phyloP scores from a whole-genome alignment of 2,113 vertebrate species.

The Aythya baeri region DNA sequence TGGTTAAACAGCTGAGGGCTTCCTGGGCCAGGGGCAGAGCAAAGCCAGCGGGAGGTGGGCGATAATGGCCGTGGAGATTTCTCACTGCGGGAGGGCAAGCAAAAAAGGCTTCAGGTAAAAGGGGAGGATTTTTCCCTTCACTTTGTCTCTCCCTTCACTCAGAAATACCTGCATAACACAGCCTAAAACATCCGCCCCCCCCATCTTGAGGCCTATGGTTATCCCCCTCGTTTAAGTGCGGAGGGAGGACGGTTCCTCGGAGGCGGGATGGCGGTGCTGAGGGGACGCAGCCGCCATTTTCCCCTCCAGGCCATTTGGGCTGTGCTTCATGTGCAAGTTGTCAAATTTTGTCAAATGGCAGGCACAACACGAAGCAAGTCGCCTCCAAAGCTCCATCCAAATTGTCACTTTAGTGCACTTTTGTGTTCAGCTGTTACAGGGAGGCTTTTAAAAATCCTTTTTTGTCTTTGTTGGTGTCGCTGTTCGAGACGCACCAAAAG shows the following conservation, averaged over 20 bases:
- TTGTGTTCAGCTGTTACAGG: conserved; percentile 9
- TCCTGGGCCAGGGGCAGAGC: neutral
- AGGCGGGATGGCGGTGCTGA: neutral
- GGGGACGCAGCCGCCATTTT: neutral
- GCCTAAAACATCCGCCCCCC: neutral
- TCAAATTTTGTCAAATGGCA: neutral
- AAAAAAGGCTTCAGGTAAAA: neutral
- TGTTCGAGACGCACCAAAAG: conserved; percentile 9
- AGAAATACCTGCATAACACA: neutral
- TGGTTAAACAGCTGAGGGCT: conserved; percentile 9
- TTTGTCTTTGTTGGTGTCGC: neutral
- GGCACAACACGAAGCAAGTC: neutral
- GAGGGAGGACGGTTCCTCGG: neutral
- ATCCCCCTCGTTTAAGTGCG: neutral
- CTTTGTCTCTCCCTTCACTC: neutral
- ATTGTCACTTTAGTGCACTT: neutral
- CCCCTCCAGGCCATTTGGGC: neutral
- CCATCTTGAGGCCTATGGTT: neutral
- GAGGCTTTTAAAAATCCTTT: neutral
- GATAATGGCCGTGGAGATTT: neutral
- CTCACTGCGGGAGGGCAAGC: neutral
- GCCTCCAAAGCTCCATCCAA: neutral
- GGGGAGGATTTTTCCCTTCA: neutral
- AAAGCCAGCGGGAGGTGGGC: neutral
- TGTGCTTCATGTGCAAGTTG: neutral